Conservation (phyloP, 2,113 vertebrate species). For the Mus spicilegus region DNA sequence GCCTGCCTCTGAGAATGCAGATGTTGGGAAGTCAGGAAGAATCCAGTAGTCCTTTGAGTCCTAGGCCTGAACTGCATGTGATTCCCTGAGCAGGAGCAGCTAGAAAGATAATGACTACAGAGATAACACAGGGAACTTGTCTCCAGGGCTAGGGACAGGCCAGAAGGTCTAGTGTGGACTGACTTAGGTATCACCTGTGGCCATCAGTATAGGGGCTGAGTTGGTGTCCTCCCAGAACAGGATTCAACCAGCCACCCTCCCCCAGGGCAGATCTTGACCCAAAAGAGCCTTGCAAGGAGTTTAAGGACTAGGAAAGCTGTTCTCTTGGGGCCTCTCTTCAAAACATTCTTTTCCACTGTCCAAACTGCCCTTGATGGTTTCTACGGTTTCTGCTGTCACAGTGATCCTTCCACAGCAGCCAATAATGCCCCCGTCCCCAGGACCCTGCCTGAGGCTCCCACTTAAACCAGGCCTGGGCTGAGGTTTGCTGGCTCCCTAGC, state of each 20-base stretch:
- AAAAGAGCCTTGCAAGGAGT: fast-evolving
- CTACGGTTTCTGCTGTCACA: slow-evolving; percentile 49
- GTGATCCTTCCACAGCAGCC: neutral
- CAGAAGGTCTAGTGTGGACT: neutral
- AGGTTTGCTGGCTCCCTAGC: neutral
- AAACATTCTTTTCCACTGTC: neutral
- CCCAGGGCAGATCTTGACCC: neutral
- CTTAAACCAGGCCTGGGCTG: neutral
- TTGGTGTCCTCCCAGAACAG: neutral
- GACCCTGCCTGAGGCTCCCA: neutral
- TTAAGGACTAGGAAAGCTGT: neutral
- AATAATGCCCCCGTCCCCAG: neutral
- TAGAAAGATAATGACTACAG: neutral
- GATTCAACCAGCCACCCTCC: neutral
- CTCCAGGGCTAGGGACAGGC: neutral
- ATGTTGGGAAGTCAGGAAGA: neutral
- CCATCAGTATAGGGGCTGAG: too few relatives aligned
- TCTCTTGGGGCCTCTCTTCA: neutral
- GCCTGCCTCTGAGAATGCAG: neutral
- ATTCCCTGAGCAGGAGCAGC: neutral
- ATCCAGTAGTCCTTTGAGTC: neutral
- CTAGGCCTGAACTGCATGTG: neutral
- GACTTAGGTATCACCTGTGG: neutral
- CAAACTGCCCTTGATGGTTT: neutral
- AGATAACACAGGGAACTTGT: neutral